These are phyloP conservation scores for Pristionchus japonicus DNA, from an alignment of 2,888 invertebrate species.

Conservation along the genomic window DNA sequence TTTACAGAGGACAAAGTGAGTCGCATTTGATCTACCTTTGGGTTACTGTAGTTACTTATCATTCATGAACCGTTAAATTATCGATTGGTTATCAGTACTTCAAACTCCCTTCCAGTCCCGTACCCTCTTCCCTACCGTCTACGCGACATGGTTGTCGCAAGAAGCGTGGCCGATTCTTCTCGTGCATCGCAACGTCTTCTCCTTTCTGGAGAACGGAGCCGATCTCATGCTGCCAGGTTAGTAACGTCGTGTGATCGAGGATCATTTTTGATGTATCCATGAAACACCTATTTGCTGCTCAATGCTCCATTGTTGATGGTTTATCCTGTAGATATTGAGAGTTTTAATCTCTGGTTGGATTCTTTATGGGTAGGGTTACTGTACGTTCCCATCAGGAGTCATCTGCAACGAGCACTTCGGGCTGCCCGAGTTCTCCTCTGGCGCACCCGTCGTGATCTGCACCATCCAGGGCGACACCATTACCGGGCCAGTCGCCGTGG, in stretches of 20 bases:
- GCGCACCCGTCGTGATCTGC: slow-evolving; percentile 60
- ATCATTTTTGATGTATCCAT: neutral
- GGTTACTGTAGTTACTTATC: neutral
- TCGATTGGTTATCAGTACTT: neutral
- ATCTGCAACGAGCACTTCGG: slow-evolving; percentile 49
- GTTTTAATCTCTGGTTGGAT: too few relatives aligned
- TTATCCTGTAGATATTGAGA: too few relatives aligned
- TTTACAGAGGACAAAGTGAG: slow-evolving; percentile 51
- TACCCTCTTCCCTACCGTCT: slow-evolving; percentile 54
- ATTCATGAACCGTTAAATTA: neutral
- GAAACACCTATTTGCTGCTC: too few relatives aligned
- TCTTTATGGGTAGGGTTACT: neutral
- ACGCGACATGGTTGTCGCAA: slow-evolving; percentile 61
- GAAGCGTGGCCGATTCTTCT: slow-evolving; percentile 61
- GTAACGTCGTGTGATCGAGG: too few relatives aligned
- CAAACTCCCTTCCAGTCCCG: neutral
- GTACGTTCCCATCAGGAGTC: slow-evolving; percentile 49
- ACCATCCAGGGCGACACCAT: slow-evolving; percentile 48
- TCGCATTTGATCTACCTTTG: neutral
- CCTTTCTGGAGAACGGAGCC: slow-evolving; percentile 68
- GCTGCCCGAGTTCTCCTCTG: slow-evolving; percentile 58
- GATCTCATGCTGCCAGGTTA: slow-evolving; percentile 74
- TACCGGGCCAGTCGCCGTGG: slow-evolving; percentile 68
- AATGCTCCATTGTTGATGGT: too few relatives aligned
- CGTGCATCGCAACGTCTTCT: slow-evolving; percentile 61